phyloP scores from a whole-genome alignment of 2,888 invertebrate species.

The Elgonia sp. region DNA sequence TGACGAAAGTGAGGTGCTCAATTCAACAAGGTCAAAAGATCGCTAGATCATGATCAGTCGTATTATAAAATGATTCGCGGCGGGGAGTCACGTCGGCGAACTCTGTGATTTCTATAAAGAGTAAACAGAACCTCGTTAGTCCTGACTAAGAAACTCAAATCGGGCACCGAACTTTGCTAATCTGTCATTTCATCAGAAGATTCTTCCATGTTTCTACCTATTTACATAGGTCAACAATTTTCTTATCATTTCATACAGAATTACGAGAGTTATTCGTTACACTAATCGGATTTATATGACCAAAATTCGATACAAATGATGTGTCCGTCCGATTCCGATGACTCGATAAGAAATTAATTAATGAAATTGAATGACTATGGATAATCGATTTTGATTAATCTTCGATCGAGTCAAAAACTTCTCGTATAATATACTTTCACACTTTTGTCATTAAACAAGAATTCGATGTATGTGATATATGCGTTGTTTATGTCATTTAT shows the following conservation, averaged over 20 bases:
- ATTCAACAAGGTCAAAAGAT: slow-evolving; percentile 72
- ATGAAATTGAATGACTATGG: slow-evolving; percentile 62
- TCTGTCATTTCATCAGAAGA: slow-evolving; percentile 72
- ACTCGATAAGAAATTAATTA: slow-evolving; percentile 60
- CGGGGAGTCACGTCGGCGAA: slow-evolving; percentile 83
- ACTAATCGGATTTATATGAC: slow-evolving; percentile 24
- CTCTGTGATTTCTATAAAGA: slow-evolving; percentile 79
- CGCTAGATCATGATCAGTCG: slow-evolving; percentile 77
- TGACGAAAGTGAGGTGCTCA: slow-evolving; percentile 69
- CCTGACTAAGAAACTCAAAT: slow-evolving; percentile 82
- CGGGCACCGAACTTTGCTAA: slow-evolving; percentile 66
- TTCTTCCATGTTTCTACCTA: slow-evolving; percentile 36
- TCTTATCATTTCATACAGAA: slow-evolving; percentile 13
- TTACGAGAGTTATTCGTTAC: slow-evolving; percentile 4
- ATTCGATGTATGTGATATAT: slow-evolving; percentile 34
- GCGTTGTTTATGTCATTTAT: slow-evolving; percentile 35
- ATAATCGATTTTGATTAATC: slow-evolving; percentile 57
- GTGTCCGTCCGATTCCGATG: slow-evolving; percentile 50
- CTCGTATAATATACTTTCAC: slow-evolving; percentile 47
- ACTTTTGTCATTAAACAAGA: slow-evolving; percentile 57
- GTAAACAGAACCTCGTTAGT: slow-evolving; percentile 84
- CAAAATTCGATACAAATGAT: slow-evolving; percentile 27
- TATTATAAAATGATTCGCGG: slow-evolving; percentile 84
- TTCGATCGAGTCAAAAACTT: slow-evolving; percentile 13
- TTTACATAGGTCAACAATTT: slow-evolving; percentile 10